Conservation (phyloP, 2,888 invertebrate species). For the Synanthedon andrenaeformis region DNA sequence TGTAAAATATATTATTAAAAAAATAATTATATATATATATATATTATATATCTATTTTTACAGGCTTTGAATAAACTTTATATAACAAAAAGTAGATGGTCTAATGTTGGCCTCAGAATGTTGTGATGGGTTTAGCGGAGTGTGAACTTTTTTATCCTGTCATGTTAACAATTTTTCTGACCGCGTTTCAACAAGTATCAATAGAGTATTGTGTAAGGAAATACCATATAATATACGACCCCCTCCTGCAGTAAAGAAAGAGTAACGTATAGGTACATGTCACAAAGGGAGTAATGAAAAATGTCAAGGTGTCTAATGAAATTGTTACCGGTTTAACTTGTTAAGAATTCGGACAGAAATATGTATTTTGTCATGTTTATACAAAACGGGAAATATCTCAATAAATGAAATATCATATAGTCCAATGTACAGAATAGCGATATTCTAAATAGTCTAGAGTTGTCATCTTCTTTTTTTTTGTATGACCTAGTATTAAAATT, state of each 20-base stretch:
- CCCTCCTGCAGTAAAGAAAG: slow-evolving; percentile 24
- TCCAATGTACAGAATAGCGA: slow-evolving; percentile 65
- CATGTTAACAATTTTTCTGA: slow-evolving; percentile 30
- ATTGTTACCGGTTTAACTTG: slow-evolving; percentile 64
- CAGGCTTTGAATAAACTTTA: slow-evolving; percentile 34
- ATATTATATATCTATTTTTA: slow-evolving; percentile 49
- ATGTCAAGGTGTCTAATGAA: slow-evolving; percentile 50
- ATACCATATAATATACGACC: slow-evolving; percentile 24
- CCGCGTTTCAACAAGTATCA: slow-evolving; percentile 20
- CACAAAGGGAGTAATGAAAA: slow-evolving; percentile 57
- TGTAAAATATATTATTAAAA: slow-evolving; percentile 32
- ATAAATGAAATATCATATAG: slow-evolving; percentile 52
- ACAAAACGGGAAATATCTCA: slow-evolving; percentile 59
- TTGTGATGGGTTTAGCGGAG: not conserved
- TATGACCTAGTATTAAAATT: slow-evolving; percentile 55
- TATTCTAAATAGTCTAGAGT: slow-evolving; percentile 49
- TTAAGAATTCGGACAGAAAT: slow-evolving; percentile 54
- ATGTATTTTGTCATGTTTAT: slow-evolving; percentile 69
- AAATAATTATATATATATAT: slow-evolving; percentile 13
- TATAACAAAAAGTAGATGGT: slow-evolving; percentile 23
- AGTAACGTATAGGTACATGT: slow-evolving; percentile 38
- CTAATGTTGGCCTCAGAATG: slow-evolving; percentile 8
- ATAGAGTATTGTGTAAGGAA: slow-evolving; percentile 20
- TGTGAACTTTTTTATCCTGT: not conserved
- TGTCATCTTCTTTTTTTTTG: slow-evolving; percentile 45